Conservation (phyloP, 2,797 vertebrate genomes). For the Danio choprae region DNA sequence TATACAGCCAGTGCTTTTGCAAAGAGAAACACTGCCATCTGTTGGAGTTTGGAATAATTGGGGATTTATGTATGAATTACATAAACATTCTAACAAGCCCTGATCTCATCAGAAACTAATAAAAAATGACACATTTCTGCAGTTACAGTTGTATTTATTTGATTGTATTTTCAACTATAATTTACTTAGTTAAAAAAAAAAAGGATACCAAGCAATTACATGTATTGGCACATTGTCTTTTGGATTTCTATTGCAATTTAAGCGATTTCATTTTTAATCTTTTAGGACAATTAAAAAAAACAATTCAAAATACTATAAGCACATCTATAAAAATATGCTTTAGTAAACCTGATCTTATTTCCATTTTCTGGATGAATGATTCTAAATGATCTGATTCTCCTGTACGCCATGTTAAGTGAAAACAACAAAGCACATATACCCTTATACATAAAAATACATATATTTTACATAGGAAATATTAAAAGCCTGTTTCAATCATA, state of each 20-base stretch:
- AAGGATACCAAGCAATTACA: constrained; percentile 25
- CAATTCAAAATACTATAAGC: background rate
- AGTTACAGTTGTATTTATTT: constrained; percentile 41
- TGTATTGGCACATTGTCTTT: constrained; percentile 55
- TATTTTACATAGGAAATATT: constrained; percentile 5
- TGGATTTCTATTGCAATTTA: constrained; percentile 26
- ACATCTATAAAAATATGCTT: constrained; percentile 16
- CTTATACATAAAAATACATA: constrained; percentile 15
- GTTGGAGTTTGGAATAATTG: constrained; percentile 25
- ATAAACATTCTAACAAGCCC: background rate
- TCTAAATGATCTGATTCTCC: background rate
- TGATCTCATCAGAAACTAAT: background rate
- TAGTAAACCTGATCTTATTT: constrained; percentile 36
- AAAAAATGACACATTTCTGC: background rate
- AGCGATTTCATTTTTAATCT: constrained; percentile 9
- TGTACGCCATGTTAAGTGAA: constrained; percentile 26
- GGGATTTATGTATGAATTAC: background rate
- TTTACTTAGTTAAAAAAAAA: constrained; percentile 43
- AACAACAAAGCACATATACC: constrained; percentile 4
- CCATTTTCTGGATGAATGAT: background rate
- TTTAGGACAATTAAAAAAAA: background rate
- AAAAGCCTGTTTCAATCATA: constrained; percentile 33
- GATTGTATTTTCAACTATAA: constrained; percentile 29
- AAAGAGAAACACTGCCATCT: constrained; percentile 54
- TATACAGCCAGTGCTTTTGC: too few species aligned